phyloP scores from a whole-genome alignment of 1,140 invertebrate genomes.

The Scylla paramamosain region DNA sequence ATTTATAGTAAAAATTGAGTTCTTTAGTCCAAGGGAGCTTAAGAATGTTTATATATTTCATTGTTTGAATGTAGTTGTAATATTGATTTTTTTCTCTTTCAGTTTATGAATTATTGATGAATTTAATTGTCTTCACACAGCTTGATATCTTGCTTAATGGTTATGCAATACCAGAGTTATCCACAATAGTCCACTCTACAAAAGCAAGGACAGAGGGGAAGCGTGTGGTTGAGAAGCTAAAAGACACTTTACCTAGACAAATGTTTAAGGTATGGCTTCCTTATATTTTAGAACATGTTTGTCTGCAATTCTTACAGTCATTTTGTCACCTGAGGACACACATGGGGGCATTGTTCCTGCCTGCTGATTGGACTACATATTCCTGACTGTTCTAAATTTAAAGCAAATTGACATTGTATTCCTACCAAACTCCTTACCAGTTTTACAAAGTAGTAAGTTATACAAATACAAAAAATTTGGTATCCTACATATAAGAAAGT shows the following conservation, averaged over 20 bases:
- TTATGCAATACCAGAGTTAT: slow-evolving; percentile 91
- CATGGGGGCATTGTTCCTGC: too few species aligned
- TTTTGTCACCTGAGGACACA: too few species aligned
- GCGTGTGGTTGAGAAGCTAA: slow-evolving; percentile 88
- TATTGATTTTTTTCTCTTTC: too few species aligned
- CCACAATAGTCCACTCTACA: slow-evolving; percentile 88
- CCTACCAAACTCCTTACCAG: too few species aligned
- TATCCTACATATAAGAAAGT: too few species aligned
- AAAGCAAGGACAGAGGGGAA: slow-evolving; percentile 86
- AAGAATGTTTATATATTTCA: not conserved
- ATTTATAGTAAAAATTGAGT: not conserved
- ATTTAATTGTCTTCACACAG: slow-evolving; percentile 81
- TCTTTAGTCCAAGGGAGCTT: not conserved
- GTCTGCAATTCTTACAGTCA: too few species aligned
- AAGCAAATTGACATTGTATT: too few species aligned
- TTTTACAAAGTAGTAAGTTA: too few species aligned
- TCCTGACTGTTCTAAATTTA: too few species aligned
- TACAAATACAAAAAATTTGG: too few species aligned
- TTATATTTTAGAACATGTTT: too few species aligned
- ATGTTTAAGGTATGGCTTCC: slow-evolving; percentile 83
- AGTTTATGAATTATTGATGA: not conserved
- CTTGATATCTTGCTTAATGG: slow-evolving; percentile 92
- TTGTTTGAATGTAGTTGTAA: not conserved
- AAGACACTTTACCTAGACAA: slow-evolving; percentile 94
- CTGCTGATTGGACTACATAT: too few species aligned